Evolutionary conservation across 1,140 invertebrate species (phyloP), one percentile per base, ranked within the genome.

Genomic region (Drosophila pseudoobscura): DNA sequence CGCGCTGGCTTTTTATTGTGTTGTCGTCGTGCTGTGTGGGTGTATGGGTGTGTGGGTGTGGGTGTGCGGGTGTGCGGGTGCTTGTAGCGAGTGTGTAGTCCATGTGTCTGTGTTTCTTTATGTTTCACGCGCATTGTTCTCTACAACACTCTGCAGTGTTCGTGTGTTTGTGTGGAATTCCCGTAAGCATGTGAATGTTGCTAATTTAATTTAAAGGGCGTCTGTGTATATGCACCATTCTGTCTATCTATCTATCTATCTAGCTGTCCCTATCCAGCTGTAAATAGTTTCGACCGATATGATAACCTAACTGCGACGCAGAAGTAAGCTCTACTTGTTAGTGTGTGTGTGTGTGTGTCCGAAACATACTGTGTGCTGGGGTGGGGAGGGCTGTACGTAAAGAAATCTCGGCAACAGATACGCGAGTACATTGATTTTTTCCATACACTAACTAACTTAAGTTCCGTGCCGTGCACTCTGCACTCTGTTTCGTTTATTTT

Each of bases 201-300:
- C 64, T 74, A 85, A 76, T 80, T 77, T 50, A 87, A 80, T 85
- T 87, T 65, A 58, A 72, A 43, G 50, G 64, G 31, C 69, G 75
- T 63, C 53, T 15, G 65, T 13, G 43, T 17, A 53, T 17, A 53
- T 31, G 53, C 17, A 9, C 24, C 11, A 35, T 20, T 54, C 4
- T 58, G 2, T 20, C 20, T 20, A 20, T 57, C 35, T 63, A 54
- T 51, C 26, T 13, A 29, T 58, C 20, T 20, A 20, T 57, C 35
- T 63, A 54, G 49, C 26, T 13, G 22, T 58, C 31, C 35, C 13
- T 22, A 43, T 50, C 22, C 29, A 26, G 39, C 26, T 29, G 43
- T 29, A 46, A 54, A 49, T 20, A 22, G 47, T 11, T 52, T 13
- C 8, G 20, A 44, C 17, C 54, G 49, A 43, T 52, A 65, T 58